A percentile compares a stretch with the other conserved stretches of the same genome.
Conservation (phyloP, 1,140 invertebrate species). For the Papilio polytes region DNA sequence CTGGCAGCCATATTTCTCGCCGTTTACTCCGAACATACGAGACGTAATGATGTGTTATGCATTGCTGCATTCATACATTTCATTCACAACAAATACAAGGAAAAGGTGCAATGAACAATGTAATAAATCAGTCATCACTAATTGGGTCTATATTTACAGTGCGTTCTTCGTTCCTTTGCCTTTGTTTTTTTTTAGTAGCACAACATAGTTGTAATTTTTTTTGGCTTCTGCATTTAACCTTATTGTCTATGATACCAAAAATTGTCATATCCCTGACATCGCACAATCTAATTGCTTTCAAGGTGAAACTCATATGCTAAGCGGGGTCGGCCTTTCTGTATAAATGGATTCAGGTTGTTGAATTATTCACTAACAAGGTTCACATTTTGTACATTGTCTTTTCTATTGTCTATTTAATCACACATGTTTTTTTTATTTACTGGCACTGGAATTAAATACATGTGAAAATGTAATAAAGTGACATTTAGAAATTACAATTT, state of each 20-base stretch:
- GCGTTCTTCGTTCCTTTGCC: not conserved
- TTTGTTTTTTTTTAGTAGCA: not conserved
- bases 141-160: not conserved
- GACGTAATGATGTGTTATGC: not conserved
- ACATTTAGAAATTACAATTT: not conserved
- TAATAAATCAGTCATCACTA: not conserved
- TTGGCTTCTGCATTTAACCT: not conserved
- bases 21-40: conserved; percentile 9
- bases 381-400: not conserved
- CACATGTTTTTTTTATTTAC: no score
- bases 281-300: conserved; percentile 34
- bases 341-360: conserved; percentile 27
- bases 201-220: no score
- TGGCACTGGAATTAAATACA: not conserved
- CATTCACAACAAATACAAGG: conserved; percentile 5
- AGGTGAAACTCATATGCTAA: conserved; percentile 21
- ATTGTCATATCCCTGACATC: conserved; percentile 13
- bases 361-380: conserved; percentile 21
- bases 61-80: conserved; percentile 22
- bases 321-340: conserved; percentile 22
- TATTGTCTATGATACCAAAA: conserved; percentile 4
- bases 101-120: not conserved
- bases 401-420: not conserved
- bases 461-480: not conserved
- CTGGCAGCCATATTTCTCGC: conserved; percentile 4